Conservation (phyloP, 1,140 invertebrate species). For the Halyomorpha halys region DNA sequence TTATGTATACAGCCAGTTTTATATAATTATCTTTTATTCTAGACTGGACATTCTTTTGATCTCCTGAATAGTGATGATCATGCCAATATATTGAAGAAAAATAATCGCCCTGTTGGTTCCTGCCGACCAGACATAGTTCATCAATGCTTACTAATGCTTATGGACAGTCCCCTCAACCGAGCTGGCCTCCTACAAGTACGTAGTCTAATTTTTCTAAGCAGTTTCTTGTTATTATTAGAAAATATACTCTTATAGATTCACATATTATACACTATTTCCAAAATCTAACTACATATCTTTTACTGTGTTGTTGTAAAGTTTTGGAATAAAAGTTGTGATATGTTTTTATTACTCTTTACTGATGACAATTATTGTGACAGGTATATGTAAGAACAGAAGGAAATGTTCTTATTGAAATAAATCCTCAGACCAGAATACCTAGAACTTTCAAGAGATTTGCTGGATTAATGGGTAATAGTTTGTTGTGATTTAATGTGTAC, state of each 20-base stretch:
- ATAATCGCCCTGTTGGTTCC: slow-evolving; percentile 69
- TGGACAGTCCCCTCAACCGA: slow-evolving; percentile 91
- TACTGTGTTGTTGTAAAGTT: too few species aligned
- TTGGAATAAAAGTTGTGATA: too few species aligned
- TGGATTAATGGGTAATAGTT: slow-evolving; percentile 79
- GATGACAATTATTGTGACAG: slow-evolving; percentile 31
- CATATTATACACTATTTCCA: background rate
- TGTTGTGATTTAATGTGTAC: background rate
- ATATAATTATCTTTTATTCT: slow-evolving; percentile 26
- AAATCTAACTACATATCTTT: too few species aligned
- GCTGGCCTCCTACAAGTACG: slow-evolving; percentile 65
- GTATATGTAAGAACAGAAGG: slow-evolving; percentile 93
- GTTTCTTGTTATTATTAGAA: background rate
- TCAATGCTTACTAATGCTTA: slow-evolving; percentile 89
- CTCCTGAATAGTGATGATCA: slow-evolving; percentile 93
- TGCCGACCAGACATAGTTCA: slow-evolving; percentile 91
- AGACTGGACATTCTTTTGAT: slow-evolving; percentile 81
- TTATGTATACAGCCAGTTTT: background rate
- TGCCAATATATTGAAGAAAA: slow-evolving; percentile 67
- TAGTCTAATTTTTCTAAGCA: slow-evolving; percentile 10
- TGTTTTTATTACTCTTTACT: too few species aligned
- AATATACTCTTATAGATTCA: background rate
- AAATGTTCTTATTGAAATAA: slow-evolving; percentile 97
- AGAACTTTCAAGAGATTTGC: slow-evolving; percentile 97
- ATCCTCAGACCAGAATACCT: slow-evolving; percentile 96